Base-by-base conservation (phyloP, 2,888 invertebrate genomes). In the Lasioglossum morio region DNA sequence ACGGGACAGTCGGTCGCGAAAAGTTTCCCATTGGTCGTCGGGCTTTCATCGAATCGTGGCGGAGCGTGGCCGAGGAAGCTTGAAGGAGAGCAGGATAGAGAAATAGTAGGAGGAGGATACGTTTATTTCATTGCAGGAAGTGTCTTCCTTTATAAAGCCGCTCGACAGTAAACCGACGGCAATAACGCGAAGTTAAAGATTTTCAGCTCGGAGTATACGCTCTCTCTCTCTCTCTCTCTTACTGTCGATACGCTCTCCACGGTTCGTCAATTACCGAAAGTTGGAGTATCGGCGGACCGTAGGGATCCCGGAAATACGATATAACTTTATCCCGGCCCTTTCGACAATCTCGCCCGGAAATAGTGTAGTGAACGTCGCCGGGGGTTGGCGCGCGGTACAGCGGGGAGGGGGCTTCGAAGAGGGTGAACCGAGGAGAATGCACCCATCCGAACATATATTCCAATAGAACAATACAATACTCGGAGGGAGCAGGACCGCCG, bases 311-410 rank as follows among this genome's bases (percentile, higher is more conserved):
- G 90, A 88, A 90, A 91, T 87, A 86, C 90, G 89, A 88, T 87
- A 90, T 85, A 90, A 91, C 87, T 89, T 90, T 88, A 86, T 90
- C 84, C 87, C 53, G 77, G 80, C 81, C 88, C 89, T 89, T 88
- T 89, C 87, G 86, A 88, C 88, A 85, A 91, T 90, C 89, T 87
- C 87, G 77, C 81, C 81, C 86, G 89, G 87, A 92, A 89, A 87
- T 90, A 81, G 84, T 81, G 74, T 84, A 86, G 82, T 79, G 85
- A 85, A 87, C 77, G 70, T 72, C 81, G 82, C 48, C n/a, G 46
- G 48, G 53, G 76, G 81, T 72, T 23, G 70, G n/a, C n/a, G n/a
- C 34, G 16, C 12, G 5, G 57, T 1, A 34, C n/a, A 12, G 12
- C 8, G 14, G 30, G 72, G 30, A 30, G 66, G 8, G n/a, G n/a